Percentiles rank a stretch among this genome's conserved stretches.
Conservation (phyloP, 2,888 invertebrate species). For the Phyllotreta cruciferae region DNA sequence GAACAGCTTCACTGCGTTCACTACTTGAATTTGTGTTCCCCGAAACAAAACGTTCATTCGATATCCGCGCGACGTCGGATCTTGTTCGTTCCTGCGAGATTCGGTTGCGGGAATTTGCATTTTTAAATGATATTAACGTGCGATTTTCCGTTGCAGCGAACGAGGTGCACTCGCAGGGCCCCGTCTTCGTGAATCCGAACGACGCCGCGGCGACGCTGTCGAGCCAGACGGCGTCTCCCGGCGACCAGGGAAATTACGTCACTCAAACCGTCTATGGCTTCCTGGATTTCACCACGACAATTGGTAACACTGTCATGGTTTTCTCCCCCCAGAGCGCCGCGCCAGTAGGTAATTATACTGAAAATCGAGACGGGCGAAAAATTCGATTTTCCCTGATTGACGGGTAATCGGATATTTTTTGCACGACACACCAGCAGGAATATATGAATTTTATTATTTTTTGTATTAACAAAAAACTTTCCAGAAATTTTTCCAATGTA, state of each 20-base stretch:
- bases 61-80: too few species aligned
- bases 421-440: too few species aligned
- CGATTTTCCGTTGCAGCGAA: conserved; percentile 46
- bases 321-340: conserved; percentile 88
- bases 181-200: conserved; percentile 55
- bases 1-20: background rate
- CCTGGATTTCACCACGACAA: conserved; percentile 91
- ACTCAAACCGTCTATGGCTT: conserved; percentile 95
- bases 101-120: background rate
- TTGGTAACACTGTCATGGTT: conserved; percentile 93
- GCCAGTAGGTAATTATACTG: conserved; percentile 66
- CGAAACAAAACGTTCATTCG: too few species aligned
- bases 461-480: too few species aligned
- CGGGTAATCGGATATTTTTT: background rate
- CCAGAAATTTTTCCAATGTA: too few species aligned
- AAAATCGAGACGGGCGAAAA: conserved; percentile 15
- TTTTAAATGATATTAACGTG: background rate
- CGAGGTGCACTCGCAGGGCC: conserved; percentile 48
- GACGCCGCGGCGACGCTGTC: conserved; percentile 26
- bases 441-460: too few species aligned
- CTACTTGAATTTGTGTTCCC: too few species aligned
- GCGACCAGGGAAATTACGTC: conserved; percentile 61
- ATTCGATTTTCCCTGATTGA: conserved; percentile 2
- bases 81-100: background rate
- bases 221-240: conserved; percentile 37